phyloP scores from a whole-genome alignment of 2,888 invertebrate species.

The Carcina quercana region DNA sequence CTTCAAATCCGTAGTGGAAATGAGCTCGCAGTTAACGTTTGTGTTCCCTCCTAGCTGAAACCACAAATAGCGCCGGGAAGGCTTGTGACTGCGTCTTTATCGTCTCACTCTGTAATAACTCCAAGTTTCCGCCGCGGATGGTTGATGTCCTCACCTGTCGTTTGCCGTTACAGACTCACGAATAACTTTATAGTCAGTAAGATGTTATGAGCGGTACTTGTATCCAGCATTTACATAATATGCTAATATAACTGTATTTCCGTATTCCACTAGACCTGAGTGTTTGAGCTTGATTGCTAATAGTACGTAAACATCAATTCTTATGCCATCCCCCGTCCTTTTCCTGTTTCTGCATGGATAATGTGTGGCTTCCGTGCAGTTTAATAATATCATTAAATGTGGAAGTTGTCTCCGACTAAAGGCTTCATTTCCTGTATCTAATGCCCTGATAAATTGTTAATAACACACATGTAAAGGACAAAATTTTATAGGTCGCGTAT shows the following conservation, averaged over 20 bases:
- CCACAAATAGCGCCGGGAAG: conserved; percentile 55
- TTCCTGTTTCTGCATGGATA: too few species aligned
- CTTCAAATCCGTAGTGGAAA: conserved; percentile 56
- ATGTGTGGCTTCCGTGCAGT: too few species aligned
- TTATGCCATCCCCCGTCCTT: too few species aligned
- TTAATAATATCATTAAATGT: too few species aligned
- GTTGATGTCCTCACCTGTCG: conserved; percentile 50
- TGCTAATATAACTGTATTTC: conserved; percentile 11
- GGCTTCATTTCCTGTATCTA: too few species aligned
- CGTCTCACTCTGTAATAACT: conserved; percentile 40
- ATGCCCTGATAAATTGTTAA: too few species aligned
- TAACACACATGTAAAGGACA: too few species aligned
- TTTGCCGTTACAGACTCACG: conserved; percentile 40
- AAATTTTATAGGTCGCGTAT: too few species aligned
- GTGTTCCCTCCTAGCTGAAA: conserved; percentile 39
- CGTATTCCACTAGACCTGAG: not conserved
- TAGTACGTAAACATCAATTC: too few species aligned
- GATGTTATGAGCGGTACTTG: conserved; percentile 8
- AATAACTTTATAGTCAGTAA: conserved; percentile 28
- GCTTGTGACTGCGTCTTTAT: conserved; percentile 39
- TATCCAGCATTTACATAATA: conserved; percentile 12
- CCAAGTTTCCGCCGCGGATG: conserved; percentile 34
- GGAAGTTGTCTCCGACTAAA: too few species aligned
- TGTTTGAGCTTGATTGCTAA: conserved; percentile 3
- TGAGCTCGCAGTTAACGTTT: conserved; percentile 48